phyloP scores from a whole-genome alignment of 2,113 vertebrate genomes.

The Pao palembangensis region DNA sequence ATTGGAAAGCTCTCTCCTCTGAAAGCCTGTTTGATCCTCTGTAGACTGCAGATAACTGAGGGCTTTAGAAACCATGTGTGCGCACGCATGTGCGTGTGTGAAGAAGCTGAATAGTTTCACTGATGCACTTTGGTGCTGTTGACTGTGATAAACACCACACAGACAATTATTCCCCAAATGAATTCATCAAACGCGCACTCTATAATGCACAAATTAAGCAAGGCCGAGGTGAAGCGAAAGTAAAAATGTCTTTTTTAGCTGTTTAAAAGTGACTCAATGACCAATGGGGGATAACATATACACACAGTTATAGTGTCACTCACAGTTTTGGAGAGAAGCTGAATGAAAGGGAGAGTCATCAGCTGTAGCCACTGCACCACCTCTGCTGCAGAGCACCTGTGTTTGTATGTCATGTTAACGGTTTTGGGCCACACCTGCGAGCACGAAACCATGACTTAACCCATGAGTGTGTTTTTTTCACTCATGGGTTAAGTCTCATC shows the following conservation, averaged over 20 bases:
- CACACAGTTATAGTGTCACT: not conserved
- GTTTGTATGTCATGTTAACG: not conserved
- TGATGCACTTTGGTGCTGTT: conserved; percentile 23
- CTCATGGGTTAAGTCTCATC: no score
- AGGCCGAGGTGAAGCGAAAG: not conserved
- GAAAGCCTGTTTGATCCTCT: conserved; percentile 59
- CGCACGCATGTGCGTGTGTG: conserved; percentile 10
- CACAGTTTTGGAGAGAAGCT: not conserved
- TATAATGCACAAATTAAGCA: not conserved
- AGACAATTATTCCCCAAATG: not conserved
- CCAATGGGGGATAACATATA: not conserved
- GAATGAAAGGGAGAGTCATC: not conserved
- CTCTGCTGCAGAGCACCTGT: conserved; percentile 9
- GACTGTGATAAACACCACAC: not conserved
- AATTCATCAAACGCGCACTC: not conserved
- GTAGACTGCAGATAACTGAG: conserved; percentile 33
- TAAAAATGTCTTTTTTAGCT: not conserved
- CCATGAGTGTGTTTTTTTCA: not conserved
- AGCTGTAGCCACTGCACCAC: not conserved
- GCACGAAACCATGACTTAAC: not conserved
- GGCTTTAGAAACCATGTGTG: conserved; percentile 28
- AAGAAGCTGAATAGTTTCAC: conserved; percentile 8
- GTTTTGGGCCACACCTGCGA: not conserved
- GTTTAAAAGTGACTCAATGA: no score
- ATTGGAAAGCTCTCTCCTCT: conserved; percentile 51